Conservation (phyloP, 2,113 vertebrate genomes). For the Saguinus imperator region DNA sequence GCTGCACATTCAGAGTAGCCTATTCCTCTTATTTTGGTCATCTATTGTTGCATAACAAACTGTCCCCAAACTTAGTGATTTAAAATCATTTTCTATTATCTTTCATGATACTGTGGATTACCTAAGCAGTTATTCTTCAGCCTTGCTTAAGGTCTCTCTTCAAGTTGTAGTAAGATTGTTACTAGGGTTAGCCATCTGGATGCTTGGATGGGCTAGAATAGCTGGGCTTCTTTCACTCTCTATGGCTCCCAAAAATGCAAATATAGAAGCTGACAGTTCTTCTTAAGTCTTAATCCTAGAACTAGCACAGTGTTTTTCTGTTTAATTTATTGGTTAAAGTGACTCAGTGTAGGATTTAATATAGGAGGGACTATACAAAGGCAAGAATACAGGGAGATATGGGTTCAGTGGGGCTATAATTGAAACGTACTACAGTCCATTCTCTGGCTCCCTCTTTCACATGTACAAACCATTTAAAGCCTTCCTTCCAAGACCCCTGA, state of each 20-base stretch:
- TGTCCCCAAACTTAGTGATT: background rate
- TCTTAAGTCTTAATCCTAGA: background rate
- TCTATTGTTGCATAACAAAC: background rate
- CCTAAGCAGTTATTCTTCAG: background rate
- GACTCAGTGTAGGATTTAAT: background rate
- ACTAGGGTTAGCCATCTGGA: background rate
- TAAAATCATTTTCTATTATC: background rate
- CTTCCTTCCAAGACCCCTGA: background rate
- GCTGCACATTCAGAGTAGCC: background rate
- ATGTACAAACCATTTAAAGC: background rate
- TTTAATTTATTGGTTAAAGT: background rate
- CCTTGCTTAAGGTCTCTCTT: background rate
- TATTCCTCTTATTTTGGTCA: background rate
- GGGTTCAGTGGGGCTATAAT: background rate
- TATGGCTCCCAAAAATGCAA: background rate
- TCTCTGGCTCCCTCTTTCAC: background rate
- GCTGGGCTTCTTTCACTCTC: background rate
- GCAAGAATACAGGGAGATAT: background rate
- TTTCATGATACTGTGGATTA: background rate
- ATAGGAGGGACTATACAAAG: background rate
- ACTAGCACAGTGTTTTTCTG: background rate
- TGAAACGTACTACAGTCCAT: background rate
- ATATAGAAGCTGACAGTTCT: background rate
- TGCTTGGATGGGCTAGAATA: background rate
- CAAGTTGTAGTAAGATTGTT: background rate